A percentile compares a stretch with the other conserved stretches of the same genome.
Conservation (phyloP, 2,797 vertebrate species). For the Poecilia wingei region DNA sequence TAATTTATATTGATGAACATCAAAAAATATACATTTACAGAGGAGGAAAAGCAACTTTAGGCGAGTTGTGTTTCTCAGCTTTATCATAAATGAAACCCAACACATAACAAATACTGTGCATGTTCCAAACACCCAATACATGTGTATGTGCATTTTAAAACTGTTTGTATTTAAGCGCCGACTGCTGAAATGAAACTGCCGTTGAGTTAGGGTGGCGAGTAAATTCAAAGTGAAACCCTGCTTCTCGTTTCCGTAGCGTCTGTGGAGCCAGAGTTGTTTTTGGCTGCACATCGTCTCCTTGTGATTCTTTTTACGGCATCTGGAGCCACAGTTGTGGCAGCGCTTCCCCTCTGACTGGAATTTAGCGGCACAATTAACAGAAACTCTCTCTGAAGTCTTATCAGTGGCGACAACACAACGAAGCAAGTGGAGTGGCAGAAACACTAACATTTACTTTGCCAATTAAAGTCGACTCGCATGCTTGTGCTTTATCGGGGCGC, state of each 20-base stretch:
- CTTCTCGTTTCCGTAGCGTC: conserved; percentile 27
- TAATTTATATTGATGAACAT: not conserved
- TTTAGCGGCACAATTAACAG: conserved; percentile 61
- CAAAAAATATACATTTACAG: not conserved
- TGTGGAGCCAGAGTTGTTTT: conserved; percentile 57
- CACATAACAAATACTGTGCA: too few species aligned
- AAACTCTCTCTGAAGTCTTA: conserved; percentile 69
- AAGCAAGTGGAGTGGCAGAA: conserved; percentile 26
- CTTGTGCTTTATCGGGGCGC: conserved; percentile 50
- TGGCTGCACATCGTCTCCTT: conserved; percentile 48
- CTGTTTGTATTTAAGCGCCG: not conserved
- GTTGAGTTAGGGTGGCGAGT: not conserved
- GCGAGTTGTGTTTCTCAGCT: not conserved
- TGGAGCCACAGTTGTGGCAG: conserved; percentile 59
- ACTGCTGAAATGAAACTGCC: not conserved
- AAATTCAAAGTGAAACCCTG: not conserved
- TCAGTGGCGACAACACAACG: conserved; percentile 45
- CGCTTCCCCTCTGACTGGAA: conserved; percentile 68
- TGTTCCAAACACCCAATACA: not conserved
- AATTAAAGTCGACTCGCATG: conserved; percentile 28
- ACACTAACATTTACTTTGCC: conserved; percentile 50
- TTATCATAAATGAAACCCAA: not conserved
- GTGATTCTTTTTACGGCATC: conserved; percentile 41
- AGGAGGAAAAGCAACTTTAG: conserved; percentile 18
- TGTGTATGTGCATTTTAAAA: not conserved